These are phyloP conservation scores for Pholis gunnellus DNA, from an alignment of 2,113 vertebrate genomes.

Conservation along the genomic window DNA sequence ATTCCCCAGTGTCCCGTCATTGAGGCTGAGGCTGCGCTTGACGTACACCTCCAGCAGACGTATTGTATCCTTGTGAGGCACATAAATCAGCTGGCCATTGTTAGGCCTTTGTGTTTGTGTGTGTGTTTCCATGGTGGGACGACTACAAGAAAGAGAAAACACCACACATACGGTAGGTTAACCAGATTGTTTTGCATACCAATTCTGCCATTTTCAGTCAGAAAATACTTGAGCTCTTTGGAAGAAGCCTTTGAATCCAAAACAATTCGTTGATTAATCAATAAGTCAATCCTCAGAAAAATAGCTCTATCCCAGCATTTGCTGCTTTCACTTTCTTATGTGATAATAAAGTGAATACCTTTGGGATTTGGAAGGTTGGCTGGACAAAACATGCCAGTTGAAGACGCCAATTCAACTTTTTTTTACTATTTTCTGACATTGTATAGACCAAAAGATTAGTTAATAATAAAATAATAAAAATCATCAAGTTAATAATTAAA, in stretches of 20 bases:
- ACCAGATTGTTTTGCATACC: not conserved
- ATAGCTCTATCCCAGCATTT: not conserved
- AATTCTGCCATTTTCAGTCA: not conserved
- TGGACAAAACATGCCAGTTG: not conserved
- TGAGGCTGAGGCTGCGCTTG: slow-evolving; percentile 84
- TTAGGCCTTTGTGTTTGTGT: slow-evolving; percentile 21
- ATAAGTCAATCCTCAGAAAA: not conserved
- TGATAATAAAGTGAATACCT: not conserved
- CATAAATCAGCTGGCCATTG: slow-evolving; percentile 73
- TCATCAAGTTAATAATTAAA: not conserved
- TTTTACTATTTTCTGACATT: not conserved
- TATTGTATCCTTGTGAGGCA: slow-evolving; percentile 78
- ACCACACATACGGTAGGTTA: not conserved
- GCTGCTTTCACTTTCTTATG: not conserved
- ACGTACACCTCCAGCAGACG: slow-evolving; percentile 86
- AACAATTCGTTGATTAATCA: not conserved
- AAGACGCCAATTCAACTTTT: not conserved
- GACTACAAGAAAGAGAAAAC: slow-evolving; percentile 9
- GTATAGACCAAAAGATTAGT: not conserved
- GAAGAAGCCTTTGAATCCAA: not conserved
- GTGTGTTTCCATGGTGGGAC: slow-evolving; percentile 52
- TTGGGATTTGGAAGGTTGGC: not conserved
- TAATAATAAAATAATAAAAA: not conserved
- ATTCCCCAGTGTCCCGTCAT: slow-evolving; percentile 8
- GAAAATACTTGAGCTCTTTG: not conserved